phyloP scores from a whole-genome alignment of 2,888 invertebrate genomes.

The Aromia moschata region DNA sequence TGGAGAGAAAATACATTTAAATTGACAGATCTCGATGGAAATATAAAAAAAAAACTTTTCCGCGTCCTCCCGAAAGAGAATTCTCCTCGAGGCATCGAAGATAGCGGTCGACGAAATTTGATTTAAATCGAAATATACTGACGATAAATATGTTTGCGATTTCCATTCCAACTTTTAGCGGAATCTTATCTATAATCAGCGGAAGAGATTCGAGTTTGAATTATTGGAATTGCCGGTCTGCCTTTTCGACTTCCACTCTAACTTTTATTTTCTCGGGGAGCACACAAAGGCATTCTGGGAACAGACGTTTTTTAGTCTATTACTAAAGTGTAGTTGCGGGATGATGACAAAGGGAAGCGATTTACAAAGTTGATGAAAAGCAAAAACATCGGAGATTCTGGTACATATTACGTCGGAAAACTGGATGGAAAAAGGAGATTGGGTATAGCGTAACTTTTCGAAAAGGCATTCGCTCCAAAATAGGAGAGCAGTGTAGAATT shows the following conservation, averaged over 20 bases:
- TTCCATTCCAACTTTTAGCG: slow-evolving; percentile 37
- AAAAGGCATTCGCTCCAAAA: too few relatives aligned
- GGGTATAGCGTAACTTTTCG: too few relatives aligned
- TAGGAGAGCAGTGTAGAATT: too few relatives aligned
- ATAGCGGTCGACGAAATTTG: slow-evolving; percentile 40
- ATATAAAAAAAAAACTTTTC: slow-evolving; percentile 30
- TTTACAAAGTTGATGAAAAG: too few relatives aligned
- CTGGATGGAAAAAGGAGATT: too few relatives aligned
- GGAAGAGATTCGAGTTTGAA: slow-evolving; percentile 17
- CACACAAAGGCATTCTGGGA: not conserved
- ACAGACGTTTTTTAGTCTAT: too few relatives aligned
- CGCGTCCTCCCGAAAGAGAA: slow-evolving; percentile 20
- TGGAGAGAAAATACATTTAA: slow-evolving; percentile 32
- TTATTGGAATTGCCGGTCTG: not conserved
- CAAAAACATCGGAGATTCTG: too few relatives aligned
- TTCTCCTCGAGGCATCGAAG: slow-evolving; percentile 34
- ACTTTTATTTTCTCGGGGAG: not conserved
- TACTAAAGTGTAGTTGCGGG: too few relatives aligned
- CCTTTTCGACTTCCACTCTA: not conserved
- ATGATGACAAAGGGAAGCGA: too few relatives aligned
- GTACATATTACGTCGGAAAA: too few relatives aligned
- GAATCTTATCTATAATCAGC: slow-evolving; percentile 29
- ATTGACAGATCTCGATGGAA: slow-evolving; percentile 38
- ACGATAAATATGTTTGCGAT: slow-evolving; percentile 40
- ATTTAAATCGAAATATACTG: slow-evolving; percentile 41